These are phyloP conservation scores for silkworm (Bombyx mori) DNA, from an alignment of 1,140 invertebrate species.

Conservation along the genomic window ASM3026992v2 NC_085110.1:3860001-3860500, in stretches of 20 bases:
- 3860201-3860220: conserved; percentile 12
- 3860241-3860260: conserved; percentile 58
- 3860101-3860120: conserved; percentile 63
- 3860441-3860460: conserved; percentile 19
- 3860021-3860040: conserved; percentile 61
- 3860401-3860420: conserved; percentile 38
- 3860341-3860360: conserved; percentile 60
- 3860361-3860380: conserved; percentile 41
- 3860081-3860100: conserved; percentile 54
- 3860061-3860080: conserved; percentile 56
- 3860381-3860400: conserved; percentile 42
- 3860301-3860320: conserved; percentile 63
- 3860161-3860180: conserved; percentile 31
- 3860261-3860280: conserved; percentile 62
- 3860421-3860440: conserved; percentile 49
- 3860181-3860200: neutral
- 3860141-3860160: conserved; percentile 40
- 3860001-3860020: conserved; percentile 67
- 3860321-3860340: conserved; percentile 64
- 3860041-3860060: conserved; percentile 68
- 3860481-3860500: conserved; percentile 18
- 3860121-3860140: conserved; percentile 45
- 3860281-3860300: conserved; percentile 62
- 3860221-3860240: conserved; percentile 47
- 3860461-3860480: conserved; percentile 30